Evolutionary conservation across 2,888 invertebrate genomes (phyloP).

Genomic region (Andricus curvator): DNA sequence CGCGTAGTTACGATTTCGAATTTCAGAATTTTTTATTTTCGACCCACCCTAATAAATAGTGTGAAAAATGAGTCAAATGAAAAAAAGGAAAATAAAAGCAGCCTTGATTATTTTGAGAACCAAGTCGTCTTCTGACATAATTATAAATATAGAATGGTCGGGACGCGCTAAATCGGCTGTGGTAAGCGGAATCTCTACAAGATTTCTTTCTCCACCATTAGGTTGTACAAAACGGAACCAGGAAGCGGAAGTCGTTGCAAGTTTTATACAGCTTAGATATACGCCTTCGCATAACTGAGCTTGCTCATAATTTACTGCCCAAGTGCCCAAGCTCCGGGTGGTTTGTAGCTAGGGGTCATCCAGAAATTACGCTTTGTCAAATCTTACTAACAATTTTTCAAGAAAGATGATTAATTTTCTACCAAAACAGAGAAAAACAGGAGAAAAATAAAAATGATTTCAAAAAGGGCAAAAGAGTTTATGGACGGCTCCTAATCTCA

Average conservation of each 20-base stretch:
- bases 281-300: not conserved
- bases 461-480: too few species aligned
- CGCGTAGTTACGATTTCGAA: too few species aligned
- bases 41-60: not conserved
- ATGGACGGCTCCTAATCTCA: too few species aligned
- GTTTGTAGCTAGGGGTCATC: too few species aligned
- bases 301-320: not conserved
- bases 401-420: too few species aligned
- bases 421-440: too few species aligned
- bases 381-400: too few species aligned
- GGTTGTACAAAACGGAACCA: not conserved
- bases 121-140: constrained; percentile 71
- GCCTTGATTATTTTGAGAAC: constrained; percentile 56
- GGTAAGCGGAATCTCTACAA: constrained; percentile 38
- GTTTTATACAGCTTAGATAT: not conserved
- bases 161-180: constrained; percentile 67
- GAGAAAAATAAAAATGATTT: too few species aligned
- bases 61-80: constrained; percentile 4
- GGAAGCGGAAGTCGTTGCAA: constrained; percentile 52
- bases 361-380: too few species aligned
- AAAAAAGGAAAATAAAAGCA: constrained; percentile 44
- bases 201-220: not conserved
- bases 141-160: constrained; percentile 66
- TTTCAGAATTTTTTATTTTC: too few species aligned
- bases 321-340: not conserved